Base-by-base conservation (phyloP, 1,140 invertebrate species). In the Drosophila suzukii region DNA sequence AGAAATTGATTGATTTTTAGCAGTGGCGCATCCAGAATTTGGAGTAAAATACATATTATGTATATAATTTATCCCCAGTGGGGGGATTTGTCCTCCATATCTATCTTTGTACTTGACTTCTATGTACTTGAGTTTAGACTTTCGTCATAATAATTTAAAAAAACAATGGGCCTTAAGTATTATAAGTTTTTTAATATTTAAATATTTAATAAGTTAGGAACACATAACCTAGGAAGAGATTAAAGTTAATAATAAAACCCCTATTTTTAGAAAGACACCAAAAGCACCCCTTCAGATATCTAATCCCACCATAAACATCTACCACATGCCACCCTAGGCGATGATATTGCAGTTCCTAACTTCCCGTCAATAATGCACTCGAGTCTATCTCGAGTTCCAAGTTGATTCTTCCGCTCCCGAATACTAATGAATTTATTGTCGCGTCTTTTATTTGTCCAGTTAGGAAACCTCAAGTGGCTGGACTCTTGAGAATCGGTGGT, bases 371-470 rank as follows among this genome's bases (percentile, higher is more conserved):
- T 50, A 67, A 51, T 66, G 44, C 60, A 66, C 58, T 66, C 43
- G 24, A 54, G 32, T 12, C 39, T 65, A 65, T 68, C 66, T 44
- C 3, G 8, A 53, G 41, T 62, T 61, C 43, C 2, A 65, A 75
- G 72, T 75, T 49, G 71, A 57, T 10, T 50, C 59, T 75, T 75
- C 72, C 72, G 72, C 70, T 75, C 51, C 58, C 34, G 67, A 58
- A 41, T 39, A 17, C 46, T 38, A 34, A 55, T 68, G 32, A 68
- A 70, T 70, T 68, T 56, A 70, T 56, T 7, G 50, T 44, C 7
- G 12, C 43, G 36, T 15, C 63, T 39, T 34, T 75, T 43, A 36
- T 20, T 56, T 51, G 32, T 8, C 13, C 6, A 30, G 54, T 15
- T 30, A 12, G 32, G 44, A 8, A 27, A 0, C 13, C 34, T 67